These are phyloP conservation scores for Halocaridina rubra DNA, from an alignment of 2,888 invertebrate genomes.

Conservation along the genomic window DNA sequence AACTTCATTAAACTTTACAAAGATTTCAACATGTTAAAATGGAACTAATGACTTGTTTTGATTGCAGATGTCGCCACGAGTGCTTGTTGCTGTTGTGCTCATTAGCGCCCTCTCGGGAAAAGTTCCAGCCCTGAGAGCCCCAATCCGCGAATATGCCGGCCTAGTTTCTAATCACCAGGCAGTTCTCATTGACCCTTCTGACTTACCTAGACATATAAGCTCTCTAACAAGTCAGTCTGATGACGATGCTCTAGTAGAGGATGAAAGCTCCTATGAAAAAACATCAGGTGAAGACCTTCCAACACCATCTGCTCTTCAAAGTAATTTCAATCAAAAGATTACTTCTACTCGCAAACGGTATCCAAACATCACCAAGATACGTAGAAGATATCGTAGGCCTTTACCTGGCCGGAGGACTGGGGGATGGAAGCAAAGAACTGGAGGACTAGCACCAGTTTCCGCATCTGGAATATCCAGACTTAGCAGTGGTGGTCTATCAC, in stretches of 20 bases:
- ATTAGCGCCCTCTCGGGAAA: background rate
- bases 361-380: no score
- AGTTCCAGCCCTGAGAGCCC: background rate
- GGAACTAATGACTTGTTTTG: background rate
- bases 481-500: background rate
- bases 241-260: background rate
- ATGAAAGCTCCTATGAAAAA: background rate
- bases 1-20: no score
- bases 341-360: background rate
- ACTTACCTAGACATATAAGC: background rate
- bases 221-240: background rate
- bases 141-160: slow-evolving; percentile 4
- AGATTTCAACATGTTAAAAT: background rate
- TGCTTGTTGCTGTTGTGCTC: background rate
- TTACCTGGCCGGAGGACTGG: background rate
- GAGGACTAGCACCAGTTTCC: no score
- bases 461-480: background rate
- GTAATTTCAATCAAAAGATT: no score
- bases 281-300: background rate
- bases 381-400: background rate
- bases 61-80: background rate
- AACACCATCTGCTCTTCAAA: background rate
- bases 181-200: slow-evolving; percentile 3
- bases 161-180: background rate
- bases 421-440: background rate